Base-by-base conservation (phyloP, 2,888 invertebrate species). In the Eupithecia exiguata region DNA sequence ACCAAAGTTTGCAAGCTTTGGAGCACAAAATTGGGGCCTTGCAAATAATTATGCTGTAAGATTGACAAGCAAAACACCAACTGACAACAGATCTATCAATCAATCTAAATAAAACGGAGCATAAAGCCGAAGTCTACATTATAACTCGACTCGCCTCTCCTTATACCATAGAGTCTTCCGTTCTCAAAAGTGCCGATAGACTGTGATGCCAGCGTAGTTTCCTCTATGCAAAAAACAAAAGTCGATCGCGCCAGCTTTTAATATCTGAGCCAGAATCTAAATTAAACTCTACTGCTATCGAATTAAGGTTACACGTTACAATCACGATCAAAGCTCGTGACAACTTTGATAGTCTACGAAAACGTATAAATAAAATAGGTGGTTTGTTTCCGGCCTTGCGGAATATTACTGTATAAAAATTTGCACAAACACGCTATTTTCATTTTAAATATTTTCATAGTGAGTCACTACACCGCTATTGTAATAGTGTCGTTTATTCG, bases 321-420 rank as follows among this genome's bases (percentile, higher is more conserved):
- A 71, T 77, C 79, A 77, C 82, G 79, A 70, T 76, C 79, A 74
- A 80, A 73, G 77, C 82, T 82, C 81, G 81, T 83, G 82, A 83
- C 83, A 84, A 84, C 82, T 84, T 76, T 82, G 81, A 80, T 82
- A 79, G 82, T 83, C 81, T 84, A 84, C 84, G 85, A 80, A 81
- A 81, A 84, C 86, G 84, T 83, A 83, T 84, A 84, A 86, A 87
- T 87, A 86, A 82, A 83, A 82, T 81, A 81, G 38, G 82, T 82
- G 84, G 84, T 84, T 84, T 81, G 82, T 82, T 83, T 84, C 85
- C 83, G 86, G 86, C 89, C 89, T 90, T 86, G 86, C 78, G 83
- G 82, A 84, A 83, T 85, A 84, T 80, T 81, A 80, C 72, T 78
- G 79, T 80, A 78, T 81, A 81, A 82, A 85, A 82, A 82, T 83